These are phyloP conservation scores for Anadara kagoshimensis DNA, from an alignment of 1,140 invertebrate species.

Conservation along the genomic window DNA sequence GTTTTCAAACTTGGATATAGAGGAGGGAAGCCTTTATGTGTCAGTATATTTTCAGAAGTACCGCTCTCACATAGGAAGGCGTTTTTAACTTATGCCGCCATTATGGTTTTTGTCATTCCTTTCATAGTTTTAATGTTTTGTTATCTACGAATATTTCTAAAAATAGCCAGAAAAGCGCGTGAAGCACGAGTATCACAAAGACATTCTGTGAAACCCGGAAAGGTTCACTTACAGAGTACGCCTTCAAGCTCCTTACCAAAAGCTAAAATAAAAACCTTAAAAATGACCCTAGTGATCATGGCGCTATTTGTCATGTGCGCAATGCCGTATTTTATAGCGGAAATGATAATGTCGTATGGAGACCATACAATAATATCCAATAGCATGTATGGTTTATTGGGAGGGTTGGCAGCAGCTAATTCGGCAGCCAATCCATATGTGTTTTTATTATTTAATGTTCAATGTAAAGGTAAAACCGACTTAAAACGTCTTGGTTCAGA, in stretches of 20 bases:
- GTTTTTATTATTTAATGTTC: constrained; percentile 68
- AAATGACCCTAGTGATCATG: constrained; percentile 74
- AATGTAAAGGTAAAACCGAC: constrained; percentile 23
- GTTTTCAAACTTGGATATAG: constrained; percentile 58
- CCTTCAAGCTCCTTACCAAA: constrained; percentile 65
- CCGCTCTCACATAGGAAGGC: constrained; percentile 59
- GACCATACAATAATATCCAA: constrained; percentile 52
- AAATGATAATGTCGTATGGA: constrained; percentile 71
- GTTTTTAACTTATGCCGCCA: constrained; percentile 65
- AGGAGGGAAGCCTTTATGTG: constrained; percentile 51
- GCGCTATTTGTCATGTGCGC: constrained; percentile 67
- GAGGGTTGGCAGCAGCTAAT: constrained; percentile 66
- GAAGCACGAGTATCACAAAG: constrained; percentile 45
- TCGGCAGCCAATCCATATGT: constrained; percentile 71
- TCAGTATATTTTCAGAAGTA: constrained; percentile 63
- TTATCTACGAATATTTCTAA: constrained; percentile 70
- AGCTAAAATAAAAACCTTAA: constrained; percentile 73
- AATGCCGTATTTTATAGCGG: constrained; percentile 71
- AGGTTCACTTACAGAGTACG: constrained; percentile 67
- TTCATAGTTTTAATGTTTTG: constrained; percentile 63
- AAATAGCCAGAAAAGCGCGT: constrained; percentile 64
- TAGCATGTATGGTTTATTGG: constrained; percentile 59
- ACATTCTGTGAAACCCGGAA: constrained; percentile 45
- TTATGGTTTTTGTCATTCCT: constrained; percentile 67
- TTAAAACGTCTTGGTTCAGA: constrained; percentile 27